Evolutionary conservation across 2,797 vertebrate genomes (phyloP).

Genomic region (Podarcis siculus): DNA sequence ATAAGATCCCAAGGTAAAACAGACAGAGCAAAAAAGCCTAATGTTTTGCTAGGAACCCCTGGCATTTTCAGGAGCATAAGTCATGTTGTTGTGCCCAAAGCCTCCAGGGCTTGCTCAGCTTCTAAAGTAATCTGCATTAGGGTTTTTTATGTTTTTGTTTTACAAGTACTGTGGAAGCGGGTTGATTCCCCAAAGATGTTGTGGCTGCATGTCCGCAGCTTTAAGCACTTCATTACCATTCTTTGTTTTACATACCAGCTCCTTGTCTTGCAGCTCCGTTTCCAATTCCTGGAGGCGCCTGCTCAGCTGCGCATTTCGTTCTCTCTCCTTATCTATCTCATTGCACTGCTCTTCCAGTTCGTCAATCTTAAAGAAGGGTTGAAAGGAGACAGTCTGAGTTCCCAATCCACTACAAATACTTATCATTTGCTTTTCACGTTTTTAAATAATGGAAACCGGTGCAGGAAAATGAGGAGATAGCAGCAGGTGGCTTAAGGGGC

Average conservation of each 20-base stretch:
- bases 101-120: neutral
- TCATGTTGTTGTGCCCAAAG: neutral
- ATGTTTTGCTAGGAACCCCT: neutral
- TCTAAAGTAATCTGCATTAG: neutral
- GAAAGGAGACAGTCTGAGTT: slow-evolving; percentile 31
- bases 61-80: neutral
- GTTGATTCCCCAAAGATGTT: neutral
- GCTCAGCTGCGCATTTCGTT: slow-evolving; percentile 86
- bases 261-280: slow-evolving; percentile 90
- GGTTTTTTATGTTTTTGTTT: neutral
- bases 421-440: too few species aligned
- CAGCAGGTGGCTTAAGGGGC: neutral
- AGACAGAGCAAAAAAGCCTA: neutral
- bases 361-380: slow-evolving; percentile 81
- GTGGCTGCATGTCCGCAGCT: neutral
- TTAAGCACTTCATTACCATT: neutral
- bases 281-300: slow-evolving; percentile 90
- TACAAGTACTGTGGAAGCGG: neutral
- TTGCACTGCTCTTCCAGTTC: slow-evolving; percentile 90
- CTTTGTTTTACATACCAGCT: slow-evolving; percentile 82
- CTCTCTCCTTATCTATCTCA: slow-evolving; percentile 88
- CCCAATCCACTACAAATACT: neutral
- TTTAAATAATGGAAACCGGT: neutral
- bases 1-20: neutral
- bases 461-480: neutral